These are phyloP conservation scores for Hedya salicella DNA, from an alignment of 2,888 invertebrate genomes.

Conservation along the genomic window DNA sequence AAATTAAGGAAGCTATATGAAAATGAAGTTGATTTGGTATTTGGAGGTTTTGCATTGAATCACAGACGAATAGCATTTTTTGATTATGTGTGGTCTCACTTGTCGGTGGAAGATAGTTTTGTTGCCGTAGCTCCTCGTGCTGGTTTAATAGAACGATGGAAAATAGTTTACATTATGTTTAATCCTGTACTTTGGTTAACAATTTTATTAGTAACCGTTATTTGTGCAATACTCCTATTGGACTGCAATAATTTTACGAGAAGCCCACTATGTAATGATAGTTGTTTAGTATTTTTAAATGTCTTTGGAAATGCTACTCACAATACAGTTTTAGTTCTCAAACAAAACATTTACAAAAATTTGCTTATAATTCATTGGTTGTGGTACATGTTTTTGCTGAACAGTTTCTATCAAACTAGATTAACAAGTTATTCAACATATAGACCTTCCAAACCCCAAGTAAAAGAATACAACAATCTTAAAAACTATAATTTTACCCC, in stretches of 20 bases:
- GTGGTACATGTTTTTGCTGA: slow-evolving; percentile 41
- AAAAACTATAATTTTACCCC: slow-evolving; percentile 32
- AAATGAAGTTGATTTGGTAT: slow-evolving; percentile 40
- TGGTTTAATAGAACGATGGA: slow-evolving; percentile 41
- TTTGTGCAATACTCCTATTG: slow-evolving; percentile 22
- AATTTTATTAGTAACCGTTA: slow-evolving; percentile 14
- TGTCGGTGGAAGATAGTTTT: slow-evolving; percentile 36
- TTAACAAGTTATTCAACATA: slow-evolving; percentile 40
- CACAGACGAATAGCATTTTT: slow-evolving; percentile 29
- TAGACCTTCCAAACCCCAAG: slow-evolving; percentile 19
- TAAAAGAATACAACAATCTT: slow-evolving; percentile 21
- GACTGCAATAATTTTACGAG: background rate
- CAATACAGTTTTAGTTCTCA: slow-evolving; percentile 8
- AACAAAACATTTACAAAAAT: slow-evolving; percentile 25
- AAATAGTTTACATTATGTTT: slow-evolving; percentile 40
- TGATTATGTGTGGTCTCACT: slow-evolving; percentile 38
- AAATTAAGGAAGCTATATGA: slow-evolving; percentile 30
- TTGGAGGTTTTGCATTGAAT: slow-evolving; percentile 38
- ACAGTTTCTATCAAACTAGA: slow-evolving; percentile 35
- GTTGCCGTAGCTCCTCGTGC: slow-evolving; percentile 21
- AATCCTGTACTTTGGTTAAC: slow-evolving; percentile 28
- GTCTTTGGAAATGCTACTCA: slow-evolving; percentile 25
- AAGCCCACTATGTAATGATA: background rate
- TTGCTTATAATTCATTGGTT: slow-evolving; percentile 38
- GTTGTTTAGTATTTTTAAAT: slow-evolving; percentile 15